These are phyloP conservation scores for Ormyrus nitidulus DNA, from an alignment of 2,888 invertebrate species.

Conservation along the genomic window DNA sequence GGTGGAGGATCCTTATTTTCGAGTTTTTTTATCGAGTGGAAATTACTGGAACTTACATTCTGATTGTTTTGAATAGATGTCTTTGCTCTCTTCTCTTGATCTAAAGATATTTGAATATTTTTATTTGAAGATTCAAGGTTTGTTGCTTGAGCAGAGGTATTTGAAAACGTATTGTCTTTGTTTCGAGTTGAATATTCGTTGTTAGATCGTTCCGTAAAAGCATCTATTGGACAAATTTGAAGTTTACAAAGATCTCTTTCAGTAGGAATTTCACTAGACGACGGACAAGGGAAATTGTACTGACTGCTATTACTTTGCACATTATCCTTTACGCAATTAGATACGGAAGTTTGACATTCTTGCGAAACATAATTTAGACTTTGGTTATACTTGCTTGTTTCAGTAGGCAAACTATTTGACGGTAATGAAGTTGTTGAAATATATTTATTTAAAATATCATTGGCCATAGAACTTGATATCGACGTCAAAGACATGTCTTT, in stretches of 20 bases:
- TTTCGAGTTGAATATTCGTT: slow-evolving; percentile 56
- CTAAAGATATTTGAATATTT: slow-evolving; percentile 53
- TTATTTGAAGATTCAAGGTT: slow-evolving; percentile 46
- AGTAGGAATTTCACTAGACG: slow-evolving; percentile 44
- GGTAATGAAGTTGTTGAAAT: slow-evolving; percentile 50
- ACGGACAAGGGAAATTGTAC: slow-evolving; percentile 48
- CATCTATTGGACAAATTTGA: slow-evolving; percentile 59
- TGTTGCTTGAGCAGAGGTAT: slow-evolving; percentile 23
- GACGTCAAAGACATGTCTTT: slow-evolving; percentile 51
- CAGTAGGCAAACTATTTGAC: slow-evolving; percentile 41
- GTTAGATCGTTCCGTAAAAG: slow-evolving; percentile 56
- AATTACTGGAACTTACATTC: slow-evolving; percentile 42
- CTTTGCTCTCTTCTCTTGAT: slow-evolving; percentile 57
- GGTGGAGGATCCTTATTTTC: slow-evolving; percentile 48
- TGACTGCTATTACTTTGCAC: slow-evolving; percentile 40
- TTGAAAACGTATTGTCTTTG: slow-evolving; percentile 41
- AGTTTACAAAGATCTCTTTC: slow-evolving; percentile 53
- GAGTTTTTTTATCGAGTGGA: slow-evolving; percentile 58
- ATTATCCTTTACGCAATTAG: slow-evolving; percentile 46
- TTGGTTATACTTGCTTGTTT: slow-evolving; percentile 48
- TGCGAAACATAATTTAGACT: slow-evolving; percentile 51
- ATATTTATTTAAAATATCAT: slow-evolving; percentile 57
- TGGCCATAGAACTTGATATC: slow-evolving; percentile 54
- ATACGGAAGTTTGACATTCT: slow-evolving; percentile 57
- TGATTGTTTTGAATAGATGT: slow-evolving; percentile 30